Conservation (phyloP, 2,797 vertebrate genomes). For the Eospalax fontanierii region DNA sequence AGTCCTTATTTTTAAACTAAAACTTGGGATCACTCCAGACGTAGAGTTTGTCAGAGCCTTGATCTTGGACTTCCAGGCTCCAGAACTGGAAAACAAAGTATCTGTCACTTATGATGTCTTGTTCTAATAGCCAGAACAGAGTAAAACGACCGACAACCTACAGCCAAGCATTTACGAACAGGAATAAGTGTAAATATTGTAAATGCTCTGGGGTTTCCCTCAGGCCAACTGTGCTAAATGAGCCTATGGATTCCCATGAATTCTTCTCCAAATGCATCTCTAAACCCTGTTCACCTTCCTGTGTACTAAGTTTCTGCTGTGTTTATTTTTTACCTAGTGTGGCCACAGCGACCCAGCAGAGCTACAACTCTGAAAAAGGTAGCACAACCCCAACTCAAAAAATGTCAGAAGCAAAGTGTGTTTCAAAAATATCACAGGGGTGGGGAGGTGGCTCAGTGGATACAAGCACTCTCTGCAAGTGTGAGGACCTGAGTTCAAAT, state of each 20-base stretch:
- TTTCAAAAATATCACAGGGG: neutral
- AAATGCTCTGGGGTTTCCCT: neutral
- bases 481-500: too few species aligned
- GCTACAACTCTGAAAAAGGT: neutral
- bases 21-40: neutral
- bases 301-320: neutral
- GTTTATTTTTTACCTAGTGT: neutral
- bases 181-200: neutral
- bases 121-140: neutral
- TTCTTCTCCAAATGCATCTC: neutral
- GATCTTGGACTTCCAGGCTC: neutral
- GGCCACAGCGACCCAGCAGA: neutral
- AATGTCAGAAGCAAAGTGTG: slow-evolving; percentile 33
- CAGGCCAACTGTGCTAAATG: neutral
- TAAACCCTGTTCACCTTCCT: neutral
- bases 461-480: too few species aligned
- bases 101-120: neutral
- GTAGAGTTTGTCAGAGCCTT: neutral
- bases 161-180: neutral
- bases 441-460: too few species aligned
- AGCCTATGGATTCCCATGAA: neutral
- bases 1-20: too few species aligned
- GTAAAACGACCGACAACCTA: neutral
- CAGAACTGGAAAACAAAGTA: neutral
- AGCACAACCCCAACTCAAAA: neutral